Percentiles rank a stretch among this genome's conserved stretches.
phyloP scores from a whole-genome alignment of 2,888 invertebrate species.

The Temnothorax ravouxi region DNA sequence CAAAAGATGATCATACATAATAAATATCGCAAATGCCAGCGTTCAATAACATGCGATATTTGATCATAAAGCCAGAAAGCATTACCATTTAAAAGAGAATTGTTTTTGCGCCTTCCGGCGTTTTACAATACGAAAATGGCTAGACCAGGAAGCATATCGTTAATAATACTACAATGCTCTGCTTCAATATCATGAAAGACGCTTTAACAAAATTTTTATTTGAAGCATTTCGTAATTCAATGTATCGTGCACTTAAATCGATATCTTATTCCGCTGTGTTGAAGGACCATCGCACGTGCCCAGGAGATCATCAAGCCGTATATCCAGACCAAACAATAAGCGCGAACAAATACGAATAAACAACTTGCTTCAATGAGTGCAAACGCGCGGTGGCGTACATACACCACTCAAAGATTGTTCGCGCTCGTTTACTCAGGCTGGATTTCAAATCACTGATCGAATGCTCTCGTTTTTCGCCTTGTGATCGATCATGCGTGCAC shows the following conservation, averaged over 20 bases:
- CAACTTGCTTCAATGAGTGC: conserved; percentile 1
- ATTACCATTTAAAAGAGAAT: conserved; percentile 24
- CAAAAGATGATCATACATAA: neutral
- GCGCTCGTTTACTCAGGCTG: neutral
- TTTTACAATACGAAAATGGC: neutral
- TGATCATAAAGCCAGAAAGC: conserved; percentile 3
- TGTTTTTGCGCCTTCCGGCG: neutral
- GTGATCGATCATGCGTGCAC: neutral
- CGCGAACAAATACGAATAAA: neutral
- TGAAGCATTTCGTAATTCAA: neutral
- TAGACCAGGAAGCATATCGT: neutral
- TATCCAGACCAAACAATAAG: neutral
- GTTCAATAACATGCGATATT: conserved; percentile 3
- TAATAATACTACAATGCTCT: neutral
- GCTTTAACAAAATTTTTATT: conserved; percentile 1
- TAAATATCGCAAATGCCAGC: neutral
- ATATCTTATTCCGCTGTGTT: neutral
- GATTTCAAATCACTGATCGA: conserved; percentile 16
- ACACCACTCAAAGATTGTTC: neutral
- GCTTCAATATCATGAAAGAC: neutral
- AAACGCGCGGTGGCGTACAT: neutral
- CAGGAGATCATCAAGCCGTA: neutral
- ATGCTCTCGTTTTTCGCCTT: neutral
- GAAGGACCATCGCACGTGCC: neutral
- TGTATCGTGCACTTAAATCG: neutral